Conservation (phyloP, 2,888 invertebrate genomes). For the Eupithecia tripunctaria region DNA sequence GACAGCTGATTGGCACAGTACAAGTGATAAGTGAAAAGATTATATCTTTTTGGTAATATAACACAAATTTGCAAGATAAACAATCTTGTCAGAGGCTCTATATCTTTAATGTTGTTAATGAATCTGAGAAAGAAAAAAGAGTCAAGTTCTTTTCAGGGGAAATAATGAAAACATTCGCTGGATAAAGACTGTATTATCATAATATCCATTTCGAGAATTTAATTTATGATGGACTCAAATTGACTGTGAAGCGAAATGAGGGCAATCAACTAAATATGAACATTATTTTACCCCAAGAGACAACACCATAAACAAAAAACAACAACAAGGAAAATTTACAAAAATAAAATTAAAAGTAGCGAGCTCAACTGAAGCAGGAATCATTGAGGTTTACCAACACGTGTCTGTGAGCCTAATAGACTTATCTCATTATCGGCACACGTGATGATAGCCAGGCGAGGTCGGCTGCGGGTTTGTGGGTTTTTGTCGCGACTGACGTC, state of each 20-base stretch:
- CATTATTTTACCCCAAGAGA: neutral
- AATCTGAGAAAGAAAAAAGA: neutral
- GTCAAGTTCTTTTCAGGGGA: neutral
- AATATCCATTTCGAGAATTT: neutral
- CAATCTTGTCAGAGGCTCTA: neutral
- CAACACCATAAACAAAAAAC: neutral
- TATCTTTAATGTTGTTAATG: neutral
- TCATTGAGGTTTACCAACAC: constrained; percentile 1
- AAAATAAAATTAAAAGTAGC: neutral
- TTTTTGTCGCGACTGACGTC: constrained; percentile 35
- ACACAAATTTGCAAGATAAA: neutral
- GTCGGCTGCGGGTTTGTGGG: constrained; percentile 24
- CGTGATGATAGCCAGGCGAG: constrained; percentile 32
- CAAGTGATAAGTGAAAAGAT: constrained; percentile 28
- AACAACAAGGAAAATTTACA: neutral
- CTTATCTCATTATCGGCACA: constrained; percentile 27
- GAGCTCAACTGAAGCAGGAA: neutral
- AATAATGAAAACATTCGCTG: neutral
- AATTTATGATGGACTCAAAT: constrained; percentile 4
- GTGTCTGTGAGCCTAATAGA: constrained; percentile 10
- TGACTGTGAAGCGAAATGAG: neutral
- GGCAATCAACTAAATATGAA: neutral
- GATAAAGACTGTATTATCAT: constrained; percentile 5
- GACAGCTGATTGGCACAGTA: constrained; percentile 34
- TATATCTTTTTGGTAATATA: neutral